These are phyloP conservation scores for Gadus chalcogrammus DNA, from an alignment of 2,113 vertebrate genomes.

Conservation along the genomic window DNA sequence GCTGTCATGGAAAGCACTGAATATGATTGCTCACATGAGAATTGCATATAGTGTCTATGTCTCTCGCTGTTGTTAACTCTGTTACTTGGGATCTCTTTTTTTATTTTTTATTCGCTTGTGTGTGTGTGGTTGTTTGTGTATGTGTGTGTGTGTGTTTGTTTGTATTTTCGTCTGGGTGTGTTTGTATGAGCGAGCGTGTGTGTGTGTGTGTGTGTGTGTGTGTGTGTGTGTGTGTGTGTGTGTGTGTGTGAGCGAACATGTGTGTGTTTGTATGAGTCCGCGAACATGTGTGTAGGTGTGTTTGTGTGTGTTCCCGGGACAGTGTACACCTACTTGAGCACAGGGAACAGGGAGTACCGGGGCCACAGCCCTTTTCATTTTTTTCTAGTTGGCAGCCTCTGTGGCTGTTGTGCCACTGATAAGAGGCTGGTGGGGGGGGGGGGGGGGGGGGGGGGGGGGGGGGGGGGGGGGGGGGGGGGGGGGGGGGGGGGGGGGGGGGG, in stretches of 20 bases:
- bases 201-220: constrained; percentile 2
- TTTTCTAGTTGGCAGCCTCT: constrained; percentile 72
- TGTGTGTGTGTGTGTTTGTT: neutral
- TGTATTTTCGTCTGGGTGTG: neutral
- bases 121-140: neutral
- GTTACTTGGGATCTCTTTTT: constrained; percentile 26
- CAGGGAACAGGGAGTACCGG: constrained; percentile 88
- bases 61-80: constrained; percentile 46
- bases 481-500: no score
- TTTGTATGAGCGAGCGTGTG: neutral
- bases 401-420: constrained; percentile 88
- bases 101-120: neutral
- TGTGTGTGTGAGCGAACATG: constrained; percentile 28
- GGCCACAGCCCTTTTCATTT: constrained; percentile 76
- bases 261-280: neutral
- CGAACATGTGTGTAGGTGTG: neutral
- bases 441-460: no score
- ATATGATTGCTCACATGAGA: no score
- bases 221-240: constrained; percentile 5
- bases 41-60: no score
- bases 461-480: no score
- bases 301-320: constrained; percentile 31
- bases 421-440: constrained; percentile 56
- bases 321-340: constrained; percentile 77
- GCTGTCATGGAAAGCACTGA: no score